A percentile compares a stretch with the other conserved stretches of the same genome.
Evolutionary conservation across 2,113 vertebrate genomes (phyloP).

Genomic region (Megaptera novaeangliae): DNA sequence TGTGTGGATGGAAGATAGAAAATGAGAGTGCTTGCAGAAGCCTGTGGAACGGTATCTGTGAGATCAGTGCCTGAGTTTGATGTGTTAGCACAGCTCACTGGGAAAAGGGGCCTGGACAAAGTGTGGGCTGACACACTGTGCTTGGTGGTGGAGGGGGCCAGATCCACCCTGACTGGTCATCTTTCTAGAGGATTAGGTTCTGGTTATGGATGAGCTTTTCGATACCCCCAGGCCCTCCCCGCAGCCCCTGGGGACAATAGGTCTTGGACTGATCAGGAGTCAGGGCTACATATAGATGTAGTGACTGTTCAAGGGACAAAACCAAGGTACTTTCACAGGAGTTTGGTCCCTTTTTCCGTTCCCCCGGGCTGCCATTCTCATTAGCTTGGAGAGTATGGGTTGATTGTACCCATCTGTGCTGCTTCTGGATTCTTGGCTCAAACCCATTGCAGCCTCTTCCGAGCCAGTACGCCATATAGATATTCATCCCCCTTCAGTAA

Average conservation of each 20-base stretch:
- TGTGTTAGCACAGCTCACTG: neutral
- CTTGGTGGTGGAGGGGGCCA: neutral
- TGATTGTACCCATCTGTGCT: neutral
- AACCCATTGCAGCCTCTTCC: neutral
- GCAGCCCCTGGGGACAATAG: neutral
- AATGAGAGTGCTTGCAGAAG: too few relatives aligned
- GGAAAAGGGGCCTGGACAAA: neutral
- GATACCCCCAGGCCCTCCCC: neutral
- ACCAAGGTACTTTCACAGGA: neutral
- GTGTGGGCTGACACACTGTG: too few relatives aligned
- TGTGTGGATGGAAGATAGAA: neutral
- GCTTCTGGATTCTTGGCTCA: neutral
- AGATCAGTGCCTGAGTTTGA: neutral
- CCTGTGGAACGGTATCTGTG: neutral
- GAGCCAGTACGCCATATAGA: accelerated
- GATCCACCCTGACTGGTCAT: neutral
- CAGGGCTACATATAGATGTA: neutral
- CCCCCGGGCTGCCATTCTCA: accelerated
- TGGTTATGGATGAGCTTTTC: neutral
- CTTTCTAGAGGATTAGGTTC: neutral
- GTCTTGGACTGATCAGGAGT: neutral
- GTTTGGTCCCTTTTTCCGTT: neutral
- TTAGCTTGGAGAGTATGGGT: neutral
- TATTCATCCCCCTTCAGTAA: neutral
- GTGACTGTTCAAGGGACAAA: neutral